These are phyloP conservation scores for Vulpes lagopus DNA, from an alignment of 2,113 vertebrate genomes.

Conservation along the genomic window DNA sequence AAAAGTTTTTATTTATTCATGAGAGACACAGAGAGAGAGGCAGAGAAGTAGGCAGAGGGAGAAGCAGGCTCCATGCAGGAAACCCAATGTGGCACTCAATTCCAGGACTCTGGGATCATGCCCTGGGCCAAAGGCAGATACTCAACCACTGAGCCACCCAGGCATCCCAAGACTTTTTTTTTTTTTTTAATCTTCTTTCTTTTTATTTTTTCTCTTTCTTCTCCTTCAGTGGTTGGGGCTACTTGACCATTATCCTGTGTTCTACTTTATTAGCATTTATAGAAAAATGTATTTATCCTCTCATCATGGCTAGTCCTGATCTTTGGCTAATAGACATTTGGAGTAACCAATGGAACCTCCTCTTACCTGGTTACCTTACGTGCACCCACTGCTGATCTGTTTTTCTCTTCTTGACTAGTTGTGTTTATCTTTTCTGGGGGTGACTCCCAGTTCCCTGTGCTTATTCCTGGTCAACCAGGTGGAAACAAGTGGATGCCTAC, in stretches of 20 bases:
- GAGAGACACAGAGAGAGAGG: too few relatives aligned
- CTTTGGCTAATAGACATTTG: background rate
- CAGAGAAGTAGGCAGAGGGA: too few relatives aligned
- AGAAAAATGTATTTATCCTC: too few relatives aligned
- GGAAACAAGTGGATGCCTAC: background rate
- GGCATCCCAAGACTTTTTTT: too few relatives aligned
- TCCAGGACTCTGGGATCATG: too few relatives aligned
- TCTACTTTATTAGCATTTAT: background rate
- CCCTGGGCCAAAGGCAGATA: too few relatives aligned
- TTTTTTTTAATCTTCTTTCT: background rate
- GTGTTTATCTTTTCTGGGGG: background rate
- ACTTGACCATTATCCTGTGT: background rate
- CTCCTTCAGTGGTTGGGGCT: background rate
- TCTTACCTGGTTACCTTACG: background rate
- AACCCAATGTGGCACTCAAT: too few relatives aligned
- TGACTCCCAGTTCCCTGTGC: background rate
- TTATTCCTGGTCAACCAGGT: background rate
- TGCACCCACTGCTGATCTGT: accelerated
- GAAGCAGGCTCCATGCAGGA: too few relatives aligned
- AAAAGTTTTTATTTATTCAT: too few relatives aligned
- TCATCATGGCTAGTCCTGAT: background rate
- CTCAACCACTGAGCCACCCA: too few relatives aligned
- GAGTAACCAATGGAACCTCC: accelerated
- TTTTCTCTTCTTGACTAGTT: too few relatives aligned
- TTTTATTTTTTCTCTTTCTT: background rate